Conservation (phyloP, 2,113 vertebrate species). For the Bubo scandiacus region DNA sequence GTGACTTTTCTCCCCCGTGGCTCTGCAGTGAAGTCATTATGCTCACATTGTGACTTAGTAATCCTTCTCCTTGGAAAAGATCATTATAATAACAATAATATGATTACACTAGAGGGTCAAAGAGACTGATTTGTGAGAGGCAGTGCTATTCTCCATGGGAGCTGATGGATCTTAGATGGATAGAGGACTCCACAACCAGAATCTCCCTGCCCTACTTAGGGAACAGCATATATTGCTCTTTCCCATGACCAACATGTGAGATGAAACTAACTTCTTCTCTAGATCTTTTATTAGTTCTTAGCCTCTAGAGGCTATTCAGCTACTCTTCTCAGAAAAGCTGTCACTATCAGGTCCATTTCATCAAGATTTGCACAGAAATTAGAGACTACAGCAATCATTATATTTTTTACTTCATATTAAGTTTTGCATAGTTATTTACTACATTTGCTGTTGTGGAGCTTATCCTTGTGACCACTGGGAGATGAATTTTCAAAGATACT, state of each 20-base stretch:
- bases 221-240: neutral
- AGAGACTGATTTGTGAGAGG: conserved; percentile 51
- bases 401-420: neutral
- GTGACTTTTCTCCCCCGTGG: conserved; percentile 19
- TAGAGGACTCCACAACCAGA: conserved; percentile 12
- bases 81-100: conserved; percentile 60
- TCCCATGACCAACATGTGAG: neutral
- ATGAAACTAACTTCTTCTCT: neutral
- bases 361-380: neutral
- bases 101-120: conserved; percentile 61
- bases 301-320: neutral
- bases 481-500: neutral
- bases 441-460: neutral
- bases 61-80: conserved; percentile 62
- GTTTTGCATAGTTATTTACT: neutral
- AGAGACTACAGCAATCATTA: neutral
- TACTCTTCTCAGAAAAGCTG: neutral
- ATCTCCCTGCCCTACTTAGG: conserved; percentile 6
- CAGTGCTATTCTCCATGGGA: conserved; percentile 35
- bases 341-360: neutral
- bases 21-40: conserved; percentile 45
- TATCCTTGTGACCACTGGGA: neutral
- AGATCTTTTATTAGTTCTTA: neutral
- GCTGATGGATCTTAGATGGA: conserved; percentile 37
- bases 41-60: conserved; percentile 59